Conservation (phyloP, 2,888 invertebrate genomes). For the Camponotus fellah region DNA sequence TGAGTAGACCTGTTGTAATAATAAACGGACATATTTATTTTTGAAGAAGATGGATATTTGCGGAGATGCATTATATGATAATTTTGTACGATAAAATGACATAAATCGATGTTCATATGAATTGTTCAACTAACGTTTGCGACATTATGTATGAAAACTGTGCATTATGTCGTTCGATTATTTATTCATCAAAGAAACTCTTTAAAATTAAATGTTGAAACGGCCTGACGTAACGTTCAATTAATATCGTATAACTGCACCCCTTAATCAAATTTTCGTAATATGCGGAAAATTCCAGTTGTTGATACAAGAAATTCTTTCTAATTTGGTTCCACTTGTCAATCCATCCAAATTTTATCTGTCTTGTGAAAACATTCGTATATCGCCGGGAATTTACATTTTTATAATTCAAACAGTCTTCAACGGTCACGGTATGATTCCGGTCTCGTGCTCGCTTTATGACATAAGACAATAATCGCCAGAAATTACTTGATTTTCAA, state of each 20-base stretch:
- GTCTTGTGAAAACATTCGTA: not conserved
- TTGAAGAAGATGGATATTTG: constrained; percentile 6
- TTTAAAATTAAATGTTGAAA: constrained; percentile 18
- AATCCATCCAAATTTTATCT: constrained; percentile 5
- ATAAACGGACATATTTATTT: constrained; percentile 1
- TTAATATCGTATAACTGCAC: not conserved
- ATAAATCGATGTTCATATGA: constrained; percentile 39
- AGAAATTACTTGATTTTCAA: not conserved
- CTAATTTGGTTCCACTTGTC: not conserved
- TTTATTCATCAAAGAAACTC: not conserved
- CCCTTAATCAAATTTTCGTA: constrained; percentile 6
- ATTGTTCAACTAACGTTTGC: constrained; percentile 2
- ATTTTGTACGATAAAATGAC: constrained; percentile 38
- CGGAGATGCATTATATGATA: constrained; percentile 8
- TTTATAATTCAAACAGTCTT: constrained; percentile 2
- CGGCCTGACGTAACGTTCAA: not conserved
- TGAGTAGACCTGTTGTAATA: not conserved
- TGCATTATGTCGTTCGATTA: not conserved
- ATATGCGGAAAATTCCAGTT: not conserved
- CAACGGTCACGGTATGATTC: not conserved
- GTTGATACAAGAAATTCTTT: constrained; percentile 13
- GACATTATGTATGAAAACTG: constrained; percentile 1
- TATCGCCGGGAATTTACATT: constrained; percentile 9
- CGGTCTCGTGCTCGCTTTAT: not conserved
- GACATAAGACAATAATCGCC: not conserved